Evolutionary conservation across 1,140 invertebrate genomes (phyloP).

Genomic region (Geopemphigus sp.): DNA sequence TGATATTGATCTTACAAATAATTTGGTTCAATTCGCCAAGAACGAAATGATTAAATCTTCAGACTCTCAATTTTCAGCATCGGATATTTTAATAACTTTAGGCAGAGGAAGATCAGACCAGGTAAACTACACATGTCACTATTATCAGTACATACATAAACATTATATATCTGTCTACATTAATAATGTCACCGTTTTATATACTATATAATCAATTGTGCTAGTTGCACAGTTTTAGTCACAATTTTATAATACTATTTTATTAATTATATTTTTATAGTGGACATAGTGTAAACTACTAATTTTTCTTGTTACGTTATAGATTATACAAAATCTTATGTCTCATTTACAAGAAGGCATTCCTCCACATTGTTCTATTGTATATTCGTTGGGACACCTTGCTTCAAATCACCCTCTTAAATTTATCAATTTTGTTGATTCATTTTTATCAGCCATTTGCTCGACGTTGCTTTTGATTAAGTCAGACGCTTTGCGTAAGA

Average conservation of each 20-base stretch:
- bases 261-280: constrained; percentile 1
- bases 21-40: constrained; percentile 41
- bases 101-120: constrained; percentile 29
- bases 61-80: constrained; percentile 35
- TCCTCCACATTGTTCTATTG: constrained; percentile 43
- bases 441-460: constrained; percentile 33
- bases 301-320: constrained; percentile 6
- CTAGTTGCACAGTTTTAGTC: too few species aligned
- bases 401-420: constrained; percentile 41
- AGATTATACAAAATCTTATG: constrained; percentile 44
- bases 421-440: constrained; percentile 39
- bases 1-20: constrained; percentile 30
- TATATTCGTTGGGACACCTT: constrained; percentile 44
- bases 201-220: not conserved
- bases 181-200: not conserved
- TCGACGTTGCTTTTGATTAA: constrained; percentile 28
- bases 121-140: constrained; percentile 4
- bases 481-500: constrained; percentile 42
- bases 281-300: not conserved
- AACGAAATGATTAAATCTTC: constrained; percentile 45
- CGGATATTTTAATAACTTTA: constrained; percentile 38
- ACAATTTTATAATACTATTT: not conserved
- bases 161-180: not conserved
- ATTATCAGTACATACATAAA: not conserved
- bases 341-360: constrained; percentile 36